Evolutionary conservation across 2,888 invertebrate species (phyloP).

Genomic region (Augochlorella aurata): DNA sequence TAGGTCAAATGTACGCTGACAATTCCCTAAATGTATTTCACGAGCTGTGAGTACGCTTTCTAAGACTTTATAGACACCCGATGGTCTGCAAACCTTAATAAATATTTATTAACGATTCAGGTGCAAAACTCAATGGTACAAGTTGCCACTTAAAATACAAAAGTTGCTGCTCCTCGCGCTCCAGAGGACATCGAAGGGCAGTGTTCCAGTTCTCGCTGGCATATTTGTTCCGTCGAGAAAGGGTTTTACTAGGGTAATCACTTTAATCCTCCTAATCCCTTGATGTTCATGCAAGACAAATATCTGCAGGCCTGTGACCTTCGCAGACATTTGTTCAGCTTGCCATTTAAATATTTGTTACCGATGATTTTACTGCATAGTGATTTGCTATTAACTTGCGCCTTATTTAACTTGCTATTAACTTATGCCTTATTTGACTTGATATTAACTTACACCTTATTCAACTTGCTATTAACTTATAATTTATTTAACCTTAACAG

Average conservation of each 20-base stretch:
- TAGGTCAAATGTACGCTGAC: background rate
- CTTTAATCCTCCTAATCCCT: background rate
- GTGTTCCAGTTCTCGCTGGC: background rate
- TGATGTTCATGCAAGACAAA: background rate
- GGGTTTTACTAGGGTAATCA: background rate
- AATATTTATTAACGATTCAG: background rate
- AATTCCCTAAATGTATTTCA: background rate
- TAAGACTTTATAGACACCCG: background rate
- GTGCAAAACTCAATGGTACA: conserved; percentile 5
- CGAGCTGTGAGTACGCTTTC: background rate
- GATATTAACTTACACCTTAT: no score
- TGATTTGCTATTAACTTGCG: no score
- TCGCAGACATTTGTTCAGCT: no score
- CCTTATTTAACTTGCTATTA: no score
- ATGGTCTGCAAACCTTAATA: background rate
- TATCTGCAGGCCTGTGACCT: no score
- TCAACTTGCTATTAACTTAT: no score
- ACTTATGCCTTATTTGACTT: no score
- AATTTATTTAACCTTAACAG: no score
- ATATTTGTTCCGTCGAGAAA: background rate
- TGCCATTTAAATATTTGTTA: no score
- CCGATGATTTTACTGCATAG: no score
- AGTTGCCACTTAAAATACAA: background rate
- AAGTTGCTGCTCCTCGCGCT: background rate
- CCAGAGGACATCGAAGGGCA: conserved; percentile 3